phyloP scores from a whole-genome alignment of 2,888 invertebrate genomes.

The Zaprionus obscuricornis region DNA sequence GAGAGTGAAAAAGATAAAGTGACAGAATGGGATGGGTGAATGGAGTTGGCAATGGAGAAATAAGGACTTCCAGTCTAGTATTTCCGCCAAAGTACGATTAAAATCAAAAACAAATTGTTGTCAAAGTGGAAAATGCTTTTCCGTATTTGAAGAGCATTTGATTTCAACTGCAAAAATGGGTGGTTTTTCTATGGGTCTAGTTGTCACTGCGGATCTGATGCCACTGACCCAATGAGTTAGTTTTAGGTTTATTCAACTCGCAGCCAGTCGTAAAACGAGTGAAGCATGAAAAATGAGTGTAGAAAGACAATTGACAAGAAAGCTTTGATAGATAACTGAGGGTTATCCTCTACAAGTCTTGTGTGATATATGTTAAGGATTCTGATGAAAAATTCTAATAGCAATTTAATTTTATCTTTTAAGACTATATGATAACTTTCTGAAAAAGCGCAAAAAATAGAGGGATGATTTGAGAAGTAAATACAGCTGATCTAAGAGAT shows the following conservation, averaged over 20 bases:
- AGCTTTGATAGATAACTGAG: not conserved
- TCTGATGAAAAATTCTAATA: no score
- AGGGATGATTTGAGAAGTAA: no score
- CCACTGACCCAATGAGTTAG: constrained; percentile 74
- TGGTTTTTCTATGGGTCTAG: not conserved
- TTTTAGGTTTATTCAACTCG: constrained; percentile 53
- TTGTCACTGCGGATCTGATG: constrained; percentile 46
- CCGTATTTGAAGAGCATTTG: constrained; percentile 60
- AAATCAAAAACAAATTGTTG: constrained; percentile 68
- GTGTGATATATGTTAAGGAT: no score
- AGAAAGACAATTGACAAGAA: not conserved
- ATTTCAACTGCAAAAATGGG: constrained; percentile 18
- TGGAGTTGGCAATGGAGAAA: not conserved
- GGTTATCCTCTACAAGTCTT: not conserved
- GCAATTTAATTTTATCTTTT: no score
- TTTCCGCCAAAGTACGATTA: constrained; percentile 65
- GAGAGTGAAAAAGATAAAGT: not conserved
- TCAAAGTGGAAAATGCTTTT: constrained; percentile 56
- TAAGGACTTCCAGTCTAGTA: constrained; percentile 18
- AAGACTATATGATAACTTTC: no score
- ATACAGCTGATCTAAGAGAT: no score
- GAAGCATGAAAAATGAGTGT: not conserved
- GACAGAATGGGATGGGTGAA: no score
- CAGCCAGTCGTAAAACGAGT: not conserved
- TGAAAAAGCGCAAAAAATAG: no score